Evolutionary conservation across 2,888 invertebrate species (phyloP).

Genomic region (Pseudanteris insignis): DNA sequence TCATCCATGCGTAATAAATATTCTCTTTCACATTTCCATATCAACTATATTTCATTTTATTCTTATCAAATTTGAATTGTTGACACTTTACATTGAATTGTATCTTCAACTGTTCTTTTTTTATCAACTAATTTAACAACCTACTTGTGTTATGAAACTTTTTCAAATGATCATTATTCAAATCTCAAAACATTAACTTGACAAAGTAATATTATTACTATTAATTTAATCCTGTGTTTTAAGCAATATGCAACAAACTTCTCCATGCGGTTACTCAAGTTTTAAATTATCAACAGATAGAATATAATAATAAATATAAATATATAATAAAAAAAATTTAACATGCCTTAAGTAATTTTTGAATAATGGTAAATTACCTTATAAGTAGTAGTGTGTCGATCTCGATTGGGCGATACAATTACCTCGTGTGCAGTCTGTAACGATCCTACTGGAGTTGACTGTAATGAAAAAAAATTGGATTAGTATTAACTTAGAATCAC

Average conservation of each 20-base stretch:
- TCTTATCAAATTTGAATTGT: no score
- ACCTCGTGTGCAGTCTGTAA: slow-evolving; percentile 91
- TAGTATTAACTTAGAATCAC: slow-evolving; percentile 18
- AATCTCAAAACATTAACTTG: no score
- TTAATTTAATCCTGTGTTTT: slow-evolving; percentile 24
- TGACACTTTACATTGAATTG: no score
- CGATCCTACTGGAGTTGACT: slow-evolving; percentile 94
- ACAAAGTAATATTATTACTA: no score
- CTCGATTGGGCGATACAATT: slow-evolving; percentile 88
- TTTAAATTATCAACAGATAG: neutral
- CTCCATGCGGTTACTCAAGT: slow-evolving; percentile 34
- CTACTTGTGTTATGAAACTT: neutral
- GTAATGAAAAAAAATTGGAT: slow-evolving; percentile 62
- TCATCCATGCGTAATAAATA: slow-evolving; percentile 24
- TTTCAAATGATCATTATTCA: no score
- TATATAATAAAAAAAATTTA: slow-evolving; percentile 3
- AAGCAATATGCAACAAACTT: slow-evolving; percentile 42
- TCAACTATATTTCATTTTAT: no score
- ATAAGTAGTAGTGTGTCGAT: slow-evolving; percentile 81
- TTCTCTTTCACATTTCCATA: slow-evolving; percentile 5
- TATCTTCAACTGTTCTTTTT: no score
- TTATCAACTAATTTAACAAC: no score
- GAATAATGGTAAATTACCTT: slow-evolving; percentile 72
- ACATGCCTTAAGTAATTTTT: slow-evolving; percentile 21
- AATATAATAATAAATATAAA: slow-evolving; percentile 8